Evolutionary conservation across 2,797 vertebrate genomes (phyloP).

Genomic region (Hydrocynus forskahlii): DNA sequence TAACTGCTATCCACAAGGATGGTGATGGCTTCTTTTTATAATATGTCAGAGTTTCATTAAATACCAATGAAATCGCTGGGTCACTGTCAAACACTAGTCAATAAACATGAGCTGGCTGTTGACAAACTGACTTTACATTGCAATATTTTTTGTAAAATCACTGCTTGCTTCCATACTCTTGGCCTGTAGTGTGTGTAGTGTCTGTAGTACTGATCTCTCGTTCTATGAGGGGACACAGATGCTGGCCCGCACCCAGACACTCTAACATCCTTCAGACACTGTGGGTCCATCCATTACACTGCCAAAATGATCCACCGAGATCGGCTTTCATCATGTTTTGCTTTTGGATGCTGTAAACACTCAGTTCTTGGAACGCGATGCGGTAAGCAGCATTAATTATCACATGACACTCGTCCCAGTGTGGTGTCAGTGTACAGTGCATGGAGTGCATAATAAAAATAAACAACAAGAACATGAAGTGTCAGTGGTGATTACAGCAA

Average conservation of each 20-base stretch:
- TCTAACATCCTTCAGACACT: constrained; percentile 31
- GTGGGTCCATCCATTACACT: constrained; percentile 37
- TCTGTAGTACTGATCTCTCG: neutral
- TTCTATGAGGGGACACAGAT: constrained; percentile 26
- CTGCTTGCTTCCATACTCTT: neutral
- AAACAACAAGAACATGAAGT: neutral
- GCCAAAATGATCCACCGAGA: constrained; percentile 11
- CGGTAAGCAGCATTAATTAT: constrained; percentile 36
- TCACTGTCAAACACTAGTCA: too few relatives aligned
- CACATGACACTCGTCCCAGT: constrained; percentile 16
- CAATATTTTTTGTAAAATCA: neutral
- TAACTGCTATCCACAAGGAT: too few relatives aligned
- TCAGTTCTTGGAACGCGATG: constrained; percentile 30
- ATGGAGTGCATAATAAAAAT: neutral
- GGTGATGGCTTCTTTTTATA: too few relatives aligned
- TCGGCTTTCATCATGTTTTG: constrained; percentile 35
- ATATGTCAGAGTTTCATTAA: too few relatives aligned
- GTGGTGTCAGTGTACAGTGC: constrained; percentile 20
- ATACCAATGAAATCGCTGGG: too few relatives aligned
- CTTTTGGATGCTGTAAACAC: constrained; percentile 45
- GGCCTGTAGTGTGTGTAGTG: neutral
- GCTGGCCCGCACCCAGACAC: constrained; percentile 40
- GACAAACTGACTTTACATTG: neutral
- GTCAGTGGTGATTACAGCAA: neutral
- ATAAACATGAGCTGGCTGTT: neutral